These are phyloP conservation scores for Aramus guarauna DNA, from an alignment of 2,113 vertebrate genomes.

Conservation along the genomic window DNA sequence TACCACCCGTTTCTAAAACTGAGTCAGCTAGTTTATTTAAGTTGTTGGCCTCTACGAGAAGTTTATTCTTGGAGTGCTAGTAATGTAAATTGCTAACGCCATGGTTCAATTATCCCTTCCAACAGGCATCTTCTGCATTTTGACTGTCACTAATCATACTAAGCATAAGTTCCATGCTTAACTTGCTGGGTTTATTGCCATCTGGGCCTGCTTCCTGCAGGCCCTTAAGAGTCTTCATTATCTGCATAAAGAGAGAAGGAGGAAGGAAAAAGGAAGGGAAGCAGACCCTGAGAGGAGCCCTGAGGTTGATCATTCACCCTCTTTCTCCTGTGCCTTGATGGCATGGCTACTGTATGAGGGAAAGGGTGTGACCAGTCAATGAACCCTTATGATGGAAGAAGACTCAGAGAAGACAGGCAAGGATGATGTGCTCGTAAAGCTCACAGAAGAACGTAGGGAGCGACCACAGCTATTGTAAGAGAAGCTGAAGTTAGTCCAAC, in stretches of 20 bases:
- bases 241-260: neutral
- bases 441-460: neutral
- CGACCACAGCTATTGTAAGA: neutral
- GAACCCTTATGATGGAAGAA: neutral
- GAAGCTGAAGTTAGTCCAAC: neutral
- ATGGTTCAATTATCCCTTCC: neutral
- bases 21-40: neutral
- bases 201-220: neutral
- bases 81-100: neutral
- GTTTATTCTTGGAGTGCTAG: neutral
- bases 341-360: neutral
- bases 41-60: neutral
- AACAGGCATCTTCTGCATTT: neutral
- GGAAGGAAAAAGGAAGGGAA: neutral
- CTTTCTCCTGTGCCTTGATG: neutral
- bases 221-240: neutral
- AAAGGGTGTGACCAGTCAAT: neutral
- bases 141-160: neutral
- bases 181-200: neutral
- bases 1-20: neutral
- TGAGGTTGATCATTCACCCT: neutral
- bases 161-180: neutral
- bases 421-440: neutral
- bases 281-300: neutral
- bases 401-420: neutral